Conservation (phyloP, 2,797 vertebrate genomes). For the Alosa sapidissima region DNA sequence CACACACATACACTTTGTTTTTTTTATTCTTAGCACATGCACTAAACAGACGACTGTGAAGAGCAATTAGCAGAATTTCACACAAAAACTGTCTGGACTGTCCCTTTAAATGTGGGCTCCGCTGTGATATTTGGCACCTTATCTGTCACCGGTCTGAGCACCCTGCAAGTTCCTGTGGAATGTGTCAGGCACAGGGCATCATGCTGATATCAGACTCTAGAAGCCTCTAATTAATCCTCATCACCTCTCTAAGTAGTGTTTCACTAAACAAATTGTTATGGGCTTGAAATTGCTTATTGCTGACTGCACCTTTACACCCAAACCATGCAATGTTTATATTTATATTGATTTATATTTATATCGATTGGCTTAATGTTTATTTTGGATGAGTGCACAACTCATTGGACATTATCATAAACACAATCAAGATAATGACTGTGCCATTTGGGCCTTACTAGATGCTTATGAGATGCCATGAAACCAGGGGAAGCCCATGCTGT, state of each 20-base stretch:
- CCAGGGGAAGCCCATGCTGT: background rate
- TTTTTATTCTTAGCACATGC: too few species aligned
- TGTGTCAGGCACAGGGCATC: background rate
- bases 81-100: background rate
- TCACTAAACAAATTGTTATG: background rate
- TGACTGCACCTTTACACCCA: too few species aligned
- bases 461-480: background rate
- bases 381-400: background rate
- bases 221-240: slow-evolving; percentile 16
- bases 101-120: background rate
- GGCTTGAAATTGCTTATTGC: too few species aligned
- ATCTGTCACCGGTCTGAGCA: background rate
- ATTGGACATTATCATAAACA: background rate
- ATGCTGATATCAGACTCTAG: background rate
- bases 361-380: background rate
- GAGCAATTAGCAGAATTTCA: background rate
- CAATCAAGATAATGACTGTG: background rate
- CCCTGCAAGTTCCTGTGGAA: slow-evolving; percentile 5
- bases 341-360: too few species aligned
- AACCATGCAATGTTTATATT: too few species aligned
- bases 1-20: too few species aligned
- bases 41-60: too few species aligned
- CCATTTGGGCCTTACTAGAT: background rate
- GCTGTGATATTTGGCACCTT: background rate
- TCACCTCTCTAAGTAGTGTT: background rate